phyloP scores from a whole-genome alignment of 1,140 invertebrate genomes.

The Popillia japonica region DNA sequence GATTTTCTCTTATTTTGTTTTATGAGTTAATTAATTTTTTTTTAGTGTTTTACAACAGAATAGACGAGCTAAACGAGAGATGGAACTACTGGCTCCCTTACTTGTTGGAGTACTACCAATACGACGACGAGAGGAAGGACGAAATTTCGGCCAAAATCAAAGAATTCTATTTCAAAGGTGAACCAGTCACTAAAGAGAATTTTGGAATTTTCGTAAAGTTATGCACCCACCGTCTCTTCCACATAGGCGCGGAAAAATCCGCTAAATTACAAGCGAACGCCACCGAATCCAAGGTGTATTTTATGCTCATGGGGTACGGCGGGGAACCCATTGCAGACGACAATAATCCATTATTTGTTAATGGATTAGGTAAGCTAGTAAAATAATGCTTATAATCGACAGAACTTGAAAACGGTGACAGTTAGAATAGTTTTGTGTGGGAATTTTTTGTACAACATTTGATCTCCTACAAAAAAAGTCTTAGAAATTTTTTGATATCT shows the following conservation, averaged over 20 bases:
- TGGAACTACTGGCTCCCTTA: background rate
- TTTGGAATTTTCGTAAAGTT: conserved; percentile 1
- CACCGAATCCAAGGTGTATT: conserved; percentile 11
- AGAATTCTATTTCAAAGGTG: conserved; percentile 36
- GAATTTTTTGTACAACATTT: too few relatives aligned
- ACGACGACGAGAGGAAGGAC: background rate
- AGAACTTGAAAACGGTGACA: too few relatives aligned
- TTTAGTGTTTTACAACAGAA: conserved; percentile 34
- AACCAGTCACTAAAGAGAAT: conserved; percentile 31
- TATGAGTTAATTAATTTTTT: background rate
- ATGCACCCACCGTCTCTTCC: conserved; percentile 12
- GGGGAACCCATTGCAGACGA: background rate
- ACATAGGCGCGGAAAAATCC: conserved; percentile 5
- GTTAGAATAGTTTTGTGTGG: too few relatives aligned
- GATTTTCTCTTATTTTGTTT: background rate
- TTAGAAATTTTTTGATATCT: too few relatives aligned
- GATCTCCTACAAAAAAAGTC: too few relatives aligned
- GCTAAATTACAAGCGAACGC: conserved; percentile 13
- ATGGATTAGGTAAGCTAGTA: background rate
- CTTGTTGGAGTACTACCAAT: conserved; percentile 13
- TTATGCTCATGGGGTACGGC: background rate
- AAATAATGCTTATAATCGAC: too few relatives aligned
- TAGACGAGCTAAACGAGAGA: conserved; percentile 1
- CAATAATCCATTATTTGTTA: too few relatives aligned
- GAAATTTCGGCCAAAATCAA: conserved; percentile 28